Conservation (phyloP, 2,113 vertebrate genomes). For the Kryptolebias marmoratus region DNA sequence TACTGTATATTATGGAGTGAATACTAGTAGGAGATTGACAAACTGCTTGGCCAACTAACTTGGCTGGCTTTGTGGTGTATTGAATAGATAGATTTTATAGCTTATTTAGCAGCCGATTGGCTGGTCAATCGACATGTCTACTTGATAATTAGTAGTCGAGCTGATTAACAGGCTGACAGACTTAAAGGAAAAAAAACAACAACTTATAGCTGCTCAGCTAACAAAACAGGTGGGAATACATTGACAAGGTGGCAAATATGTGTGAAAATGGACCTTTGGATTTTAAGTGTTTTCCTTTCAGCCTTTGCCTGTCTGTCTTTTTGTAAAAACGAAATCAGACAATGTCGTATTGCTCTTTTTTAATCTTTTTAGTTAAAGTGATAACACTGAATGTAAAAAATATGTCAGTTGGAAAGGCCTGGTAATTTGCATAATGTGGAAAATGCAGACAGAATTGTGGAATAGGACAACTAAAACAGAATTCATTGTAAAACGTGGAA, state of each 20-base stretch:
- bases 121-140: not conserved
- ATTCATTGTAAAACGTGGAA: no score
- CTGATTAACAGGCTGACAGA: conserved; percentile 20
- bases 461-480: no score
- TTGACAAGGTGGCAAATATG: conserved; percentile 1
- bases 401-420: no score
- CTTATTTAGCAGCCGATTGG: not conserved
- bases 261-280: not conserved
- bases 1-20: not conserved
- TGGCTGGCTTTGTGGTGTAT: not conserved
- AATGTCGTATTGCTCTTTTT: no score
- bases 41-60: not conserved
- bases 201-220: conserved; percentile 10
- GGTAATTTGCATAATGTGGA: no score
- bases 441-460: no score
- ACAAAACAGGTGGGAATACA: not conserved
- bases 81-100: conserved; percentile 9
- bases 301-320: not conserved
- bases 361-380: no score
- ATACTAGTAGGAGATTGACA: not conserved
- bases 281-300: not conserved
- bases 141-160: conserved; percentile 10
- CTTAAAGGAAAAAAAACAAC: not conserved
- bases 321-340: not conserved
- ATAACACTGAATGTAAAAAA: no score